phyloP scores from a whole-genome alignment of 2,113 vertebrate genomes.

The Kobus ellipsiprymnus region DNA sequence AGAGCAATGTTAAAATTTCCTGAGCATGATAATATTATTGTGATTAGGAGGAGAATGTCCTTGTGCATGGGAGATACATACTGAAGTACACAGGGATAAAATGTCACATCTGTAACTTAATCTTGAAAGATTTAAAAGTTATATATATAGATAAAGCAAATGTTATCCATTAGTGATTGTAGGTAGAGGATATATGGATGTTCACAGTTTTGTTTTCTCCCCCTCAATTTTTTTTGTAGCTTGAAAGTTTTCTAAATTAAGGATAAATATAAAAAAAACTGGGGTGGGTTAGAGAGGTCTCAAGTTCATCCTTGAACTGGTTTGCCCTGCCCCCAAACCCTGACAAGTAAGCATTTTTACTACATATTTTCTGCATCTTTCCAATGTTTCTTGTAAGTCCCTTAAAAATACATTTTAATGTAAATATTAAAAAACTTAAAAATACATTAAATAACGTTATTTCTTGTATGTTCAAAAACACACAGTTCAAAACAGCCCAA shows the following conservation, averaged over 20 bases:
- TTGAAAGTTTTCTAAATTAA: conserved; percentile 7
- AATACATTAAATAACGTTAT: neutral
- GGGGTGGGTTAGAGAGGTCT: neutral
- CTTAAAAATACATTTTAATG: neutral
- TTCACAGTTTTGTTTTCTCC: neutral
- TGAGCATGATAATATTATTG: neutral
- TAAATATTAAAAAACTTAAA: neutral
- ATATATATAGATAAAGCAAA: neutral
- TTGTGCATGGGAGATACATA: neutral
- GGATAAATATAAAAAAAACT: neutral
- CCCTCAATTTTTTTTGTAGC: neutral
- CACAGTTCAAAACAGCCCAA: neutral
- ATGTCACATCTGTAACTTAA: neutral
- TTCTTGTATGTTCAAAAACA: neutral
- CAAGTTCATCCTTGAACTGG: neutral
- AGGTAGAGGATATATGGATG: neutral
- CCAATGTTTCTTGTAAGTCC: neutral
- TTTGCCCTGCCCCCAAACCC: neutral
- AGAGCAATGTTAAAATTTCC: neutral
- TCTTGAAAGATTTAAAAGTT: conserved; percentile 19
- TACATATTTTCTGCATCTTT: neutral
- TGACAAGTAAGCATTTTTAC: neutral
- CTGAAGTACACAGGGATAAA: neutral
- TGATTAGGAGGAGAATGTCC: conserved; percentile 3
- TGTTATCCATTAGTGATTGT: neutral